These are phyloP conservation scores for Bradypodion pumilum DNA, from an alignment of 2,797 vertebrate genomes.

Conservation along the genomic window DNA sequence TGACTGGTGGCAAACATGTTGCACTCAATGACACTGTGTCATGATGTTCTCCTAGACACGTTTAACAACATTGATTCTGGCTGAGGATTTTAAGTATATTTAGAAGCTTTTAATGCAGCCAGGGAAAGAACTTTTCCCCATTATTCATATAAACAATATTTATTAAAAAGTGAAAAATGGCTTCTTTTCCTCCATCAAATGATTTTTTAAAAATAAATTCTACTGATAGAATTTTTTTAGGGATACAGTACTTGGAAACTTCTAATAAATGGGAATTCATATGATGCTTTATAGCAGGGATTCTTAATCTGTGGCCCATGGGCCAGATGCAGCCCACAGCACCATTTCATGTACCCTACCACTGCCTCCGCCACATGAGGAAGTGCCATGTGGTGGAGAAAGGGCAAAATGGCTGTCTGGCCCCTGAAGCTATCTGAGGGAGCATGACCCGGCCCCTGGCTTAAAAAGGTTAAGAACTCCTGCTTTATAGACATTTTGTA, in stretches of 20 bases:
- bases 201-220: constrained; percentile 62
- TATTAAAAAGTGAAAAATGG: constrained; percentile 69
- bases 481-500: no score
- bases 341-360: no score
- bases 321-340: no score
- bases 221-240: constrained; percentile 61
- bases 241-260: constrained; percentile 63
- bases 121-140: constrained; percentile 53
- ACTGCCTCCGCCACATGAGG: no score
- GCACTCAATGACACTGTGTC: constrained; percentile 46
- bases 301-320: no score
- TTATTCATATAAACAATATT: constrained; percentile 68
- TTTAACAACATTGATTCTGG: constrained; percentile 61
- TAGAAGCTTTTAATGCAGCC: constrained; percentile 58
- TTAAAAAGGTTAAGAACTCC: no score
- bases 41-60: constrained; percentile 54
- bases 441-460: no score
- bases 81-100: constrained; percentile 59
- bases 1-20: constrained; percentile 53
- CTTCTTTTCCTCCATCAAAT: constrained; percentile 59
- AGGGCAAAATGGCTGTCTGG: no score
- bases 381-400: no score
- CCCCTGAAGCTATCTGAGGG: no score
- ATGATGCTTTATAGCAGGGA: constrained; percentile 57
- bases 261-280: constrained; percentile 54